Base-by-base conservation (phyloP, 2,797 vertebrate genomes). In the Coregonus ussuriensis region DNA sequence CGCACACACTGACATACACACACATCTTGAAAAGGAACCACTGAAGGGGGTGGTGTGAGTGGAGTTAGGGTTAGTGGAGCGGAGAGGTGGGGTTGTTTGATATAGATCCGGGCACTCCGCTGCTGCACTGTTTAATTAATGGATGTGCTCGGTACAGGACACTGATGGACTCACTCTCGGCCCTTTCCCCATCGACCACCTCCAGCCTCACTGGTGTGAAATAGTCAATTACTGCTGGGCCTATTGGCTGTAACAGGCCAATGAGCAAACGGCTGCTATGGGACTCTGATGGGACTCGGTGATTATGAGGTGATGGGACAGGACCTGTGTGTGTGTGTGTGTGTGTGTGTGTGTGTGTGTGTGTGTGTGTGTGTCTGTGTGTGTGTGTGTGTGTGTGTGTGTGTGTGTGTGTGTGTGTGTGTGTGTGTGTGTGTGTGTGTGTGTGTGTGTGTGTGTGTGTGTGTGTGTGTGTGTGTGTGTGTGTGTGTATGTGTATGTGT, bases 211-310 rank as follows among this genome's bases (percentile, higher is more conserved):
- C 93, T 88, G 94, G 91, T 95, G 93, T 95, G 94, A 95, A 96
- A 96, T 95, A 95, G 94, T 93, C 95, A 96, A 96, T 96, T 96
- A 96, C 95, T 93, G 89, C 81, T 88, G 94, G 93, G 92, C 91
- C 93, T 95, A 94, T 92, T 94, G 94, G 93, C 95, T 91, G 93
- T 92, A 94, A 95, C 93, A 95, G 93, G 88, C 94, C 94, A 94
- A 92, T 94, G 94, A 95, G 91, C 93, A 95, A 95, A 96, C 95
- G 93, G 92, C 93, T 94, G 93, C 94, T 93, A 82, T 92, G 95
- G 94, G 95, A 95, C 66, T 79, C 52, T 1, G 74, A 21, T 29
- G 33, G 77, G 86, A 85, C 87, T 66, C 41, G 11, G 63, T 11
- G 0, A 47, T 9, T 13, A 13, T 47, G 79, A 86, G 81, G 84